Conservation (phyloP, 2,888 invertebrate species). For the Macrophya alboannulata region DNA sequence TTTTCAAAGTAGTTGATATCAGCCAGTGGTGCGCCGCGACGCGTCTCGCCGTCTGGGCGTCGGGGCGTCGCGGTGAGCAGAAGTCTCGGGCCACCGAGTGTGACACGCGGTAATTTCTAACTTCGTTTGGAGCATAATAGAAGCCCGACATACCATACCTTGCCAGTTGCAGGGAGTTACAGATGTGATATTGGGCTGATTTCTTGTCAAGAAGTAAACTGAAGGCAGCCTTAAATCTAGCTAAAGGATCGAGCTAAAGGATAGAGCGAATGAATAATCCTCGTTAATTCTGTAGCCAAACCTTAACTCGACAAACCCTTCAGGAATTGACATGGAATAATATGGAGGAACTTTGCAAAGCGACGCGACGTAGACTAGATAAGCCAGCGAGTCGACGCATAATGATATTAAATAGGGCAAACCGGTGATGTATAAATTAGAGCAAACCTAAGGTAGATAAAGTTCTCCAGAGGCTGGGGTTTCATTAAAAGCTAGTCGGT, state of each 20-base stretch:
- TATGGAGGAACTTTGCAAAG: not conserved
- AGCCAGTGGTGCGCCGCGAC: slow-evolving; percentile 27
- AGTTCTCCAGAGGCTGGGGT: slow-evolving; percentile 43
- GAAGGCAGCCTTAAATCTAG: not conserved
- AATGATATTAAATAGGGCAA: slow-evolving; percentile 48
- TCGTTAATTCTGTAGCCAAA: slow-evolving; percentile 7
- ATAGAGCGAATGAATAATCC: not conserved
- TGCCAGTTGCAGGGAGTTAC: not conserved
- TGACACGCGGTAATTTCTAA: slow-evolving; percentile 22
- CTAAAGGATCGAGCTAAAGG: not conserved
- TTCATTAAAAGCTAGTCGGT: slow-evolving; percentile 52
- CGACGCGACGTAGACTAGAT: not conserved
- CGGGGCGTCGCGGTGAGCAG: slow-evolving; percentile 23
- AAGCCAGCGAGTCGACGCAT: slow-evolving; percentile 17
- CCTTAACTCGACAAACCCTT: slow-evolving; percentile 2
- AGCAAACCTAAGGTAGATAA: slow-evolving; percentile 46
- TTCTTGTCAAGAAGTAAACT: not conserved
- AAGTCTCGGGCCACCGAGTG: slow-evolving; percentile 15
- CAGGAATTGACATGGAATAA: slow-evolving; percentile 16
- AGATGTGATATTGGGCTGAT: not conserved
- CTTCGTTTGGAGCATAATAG: slow-evolving; percentile 41
- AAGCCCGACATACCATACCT: not conserved
- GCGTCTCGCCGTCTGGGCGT: slow-evolving; percentile 44
- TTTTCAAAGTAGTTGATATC: slow-evolving; percentile 12
- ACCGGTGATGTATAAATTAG: slow-evolving; percentile 46